Conservation (phyloP, 92 coral and sea anemone genomes). For the Epizoanthus ramosus region DNA sequence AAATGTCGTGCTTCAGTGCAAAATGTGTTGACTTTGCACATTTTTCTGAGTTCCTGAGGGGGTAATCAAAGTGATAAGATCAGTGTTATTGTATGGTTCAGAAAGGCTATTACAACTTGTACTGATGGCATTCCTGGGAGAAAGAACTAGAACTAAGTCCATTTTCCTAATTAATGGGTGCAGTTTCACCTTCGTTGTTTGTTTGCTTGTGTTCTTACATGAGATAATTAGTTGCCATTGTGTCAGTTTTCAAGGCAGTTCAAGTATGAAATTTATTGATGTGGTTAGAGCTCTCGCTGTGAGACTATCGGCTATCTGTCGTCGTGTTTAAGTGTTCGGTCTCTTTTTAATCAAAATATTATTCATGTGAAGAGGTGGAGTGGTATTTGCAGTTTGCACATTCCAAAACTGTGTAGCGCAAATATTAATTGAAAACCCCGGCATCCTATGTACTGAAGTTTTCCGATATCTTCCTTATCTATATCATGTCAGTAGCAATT, state of each 20-base stretch:
- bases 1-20: too few species aligned
- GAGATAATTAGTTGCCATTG: background rate
- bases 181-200: background rate
- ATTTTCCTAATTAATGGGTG: too few species aligned
- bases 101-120: background rate
- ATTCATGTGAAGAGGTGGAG: background rate
- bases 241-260: background rate
- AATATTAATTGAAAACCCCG: background rate
- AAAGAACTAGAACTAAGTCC: background rate
- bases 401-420: background rate
- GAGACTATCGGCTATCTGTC: background rate
- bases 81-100: background rate
- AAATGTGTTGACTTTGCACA: too few species aligned
- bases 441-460: background rate
- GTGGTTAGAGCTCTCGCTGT: background rate
- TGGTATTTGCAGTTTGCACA: background rate
- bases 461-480: too few species aligned
- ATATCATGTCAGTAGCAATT: too few species aligned
- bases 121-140: background rate
- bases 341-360: slow-evolving; percentile 1
- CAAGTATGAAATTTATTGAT: background rate
- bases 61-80: slow-evolving; percentile 25
- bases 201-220: background rate
- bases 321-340: slow-evolving; percentile 14
- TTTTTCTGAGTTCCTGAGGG: background rate